Base-by-base conservation (phyloP, 1,140 invertebrate genomes). In the Mesaphorura yosii region DNA sequence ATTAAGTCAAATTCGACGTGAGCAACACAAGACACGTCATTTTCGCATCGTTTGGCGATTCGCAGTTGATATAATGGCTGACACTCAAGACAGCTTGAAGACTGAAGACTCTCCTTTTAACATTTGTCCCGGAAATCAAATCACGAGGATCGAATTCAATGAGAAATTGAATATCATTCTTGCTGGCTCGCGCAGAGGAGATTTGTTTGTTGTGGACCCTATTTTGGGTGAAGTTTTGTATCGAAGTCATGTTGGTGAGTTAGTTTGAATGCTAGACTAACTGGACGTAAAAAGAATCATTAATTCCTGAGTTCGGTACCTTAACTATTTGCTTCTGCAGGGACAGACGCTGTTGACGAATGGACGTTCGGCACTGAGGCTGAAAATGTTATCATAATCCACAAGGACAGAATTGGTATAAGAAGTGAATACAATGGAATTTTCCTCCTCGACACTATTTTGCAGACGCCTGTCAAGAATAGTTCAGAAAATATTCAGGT, bases 391-490 rank as follows among this genome's bases (percentile, higher is more conserved):
- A 29, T 59, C 20, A 48, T 62, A 31, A 54, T 57, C 2, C n/a
- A 53, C 7, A 25, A 47, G 22, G 49, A 51, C 27, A 57, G 39
- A 50, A 39, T 92, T 52, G 86, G 87, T 51, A 77, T 89, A 31
- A 76, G 90, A 47, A 82, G 83, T 42, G 88, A 92, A 68, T 86
- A 91, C 64, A 89, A 88, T 74, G 88, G 88, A 54, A 86, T 93
- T 19, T 71, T 92, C 37, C 69, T 94, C 15, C 71, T 92, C 57
- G 86, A 90, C 62, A 89, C 88, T 22, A 84, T 88, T 58, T 71
- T 93, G 34, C 88, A 92, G 70, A 79, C 81, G 55, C 81, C 84
- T 28, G 74, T 89, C 39, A 64, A 66, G 6, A 76, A 76, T 58
- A 73, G 77, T 31, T 83, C 88, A 64, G 83, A 88, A 67, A 71